Conservation (phyloP, 2,797 vertebrate species). For the Sebastes vulpes region DNA sequence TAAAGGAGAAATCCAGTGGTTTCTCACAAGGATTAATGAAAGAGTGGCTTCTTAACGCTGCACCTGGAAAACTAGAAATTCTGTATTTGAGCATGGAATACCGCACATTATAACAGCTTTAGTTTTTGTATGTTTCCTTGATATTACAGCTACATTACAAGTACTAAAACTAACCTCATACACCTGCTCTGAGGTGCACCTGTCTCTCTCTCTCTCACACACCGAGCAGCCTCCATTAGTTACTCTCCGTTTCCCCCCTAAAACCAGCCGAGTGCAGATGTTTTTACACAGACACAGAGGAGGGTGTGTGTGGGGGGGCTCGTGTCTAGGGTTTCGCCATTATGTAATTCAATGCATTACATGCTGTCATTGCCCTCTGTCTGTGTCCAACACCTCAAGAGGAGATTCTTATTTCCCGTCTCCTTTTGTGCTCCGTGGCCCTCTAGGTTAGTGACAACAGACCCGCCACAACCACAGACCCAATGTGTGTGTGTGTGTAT, state of each 20-base stretch:
- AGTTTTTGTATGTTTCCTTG: not conserved
- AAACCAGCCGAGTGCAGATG: slow-evolving; percentile 45
- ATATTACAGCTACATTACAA: not conserved
- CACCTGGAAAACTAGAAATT: not conserved
- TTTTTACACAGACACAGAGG: slow-evolving; percentile 29
- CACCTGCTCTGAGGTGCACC: slow-evolving; percentile 67
- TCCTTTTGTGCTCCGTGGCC: slow-evolving; percentile 74
- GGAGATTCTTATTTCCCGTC: slow-evolving; percentile 69
- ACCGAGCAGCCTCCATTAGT: slow-evolving; percentile 1
- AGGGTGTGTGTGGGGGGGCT: slow-evolving; percentile 11
- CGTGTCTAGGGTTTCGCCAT: slow-evolving; percentile 70
- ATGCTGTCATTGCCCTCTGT: slow-evolving; percentile 62
- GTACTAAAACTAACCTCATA: not conserved
- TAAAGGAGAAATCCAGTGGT: not conserved
- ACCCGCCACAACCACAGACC: slow-evolving; percentile 31
- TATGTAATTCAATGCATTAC: slow-evolving; percentile 78
- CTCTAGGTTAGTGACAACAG: slow-evolving; percentile 72
- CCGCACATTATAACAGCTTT: not conserved
- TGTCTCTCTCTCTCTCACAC: slow-evolving; percentile 32
- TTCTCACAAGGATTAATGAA: slow-evolving; percentile 29
- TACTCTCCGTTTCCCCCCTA: slow-evolving; percentile 23
- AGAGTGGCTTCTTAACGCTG: not conserved
- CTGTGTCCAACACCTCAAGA: slow-evolving; percentile 65
- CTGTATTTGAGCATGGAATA: not conserved
- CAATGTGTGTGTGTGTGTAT: slow-evolving; percentile 35